Percentiles rank a stretch among this genome's conserved stretches.
These are phyloP conservation scores for Clivina fossor DNA, from an alignment of 2,888 invertebrate species.

Conservation along the genomic window DNA sequence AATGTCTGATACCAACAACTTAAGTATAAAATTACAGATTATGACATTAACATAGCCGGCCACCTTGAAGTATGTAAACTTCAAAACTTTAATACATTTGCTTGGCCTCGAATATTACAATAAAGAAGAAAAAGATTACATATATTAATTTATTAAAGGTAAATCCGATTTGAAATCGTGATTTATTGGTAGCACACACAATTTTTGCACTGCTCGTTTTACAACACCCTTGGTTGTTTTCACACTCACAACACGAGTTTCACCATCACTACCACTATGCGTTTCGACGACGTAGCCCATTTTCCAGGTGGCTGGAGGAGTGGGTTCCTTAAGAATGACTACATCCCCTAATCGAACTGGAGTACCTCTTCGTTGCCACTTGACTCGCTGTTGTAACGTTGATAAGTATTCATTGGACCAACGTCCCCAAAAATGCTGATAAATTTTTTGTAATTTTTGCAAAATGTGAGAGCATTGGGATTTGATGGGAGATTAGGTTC, in stretches of 20 bases:
- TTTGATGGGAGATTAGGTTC: slow-evolving; percentile 3
- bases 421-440: neutral
- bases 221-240: neutral
- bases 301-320: neutral
- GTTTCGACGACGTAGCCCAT: slow-evolving; percentile 6
- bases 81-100: no score
- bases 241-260: neutral
- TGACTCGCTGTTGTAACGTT: slow-evolving; percentile 1
- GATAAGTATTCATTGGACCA: neutral
- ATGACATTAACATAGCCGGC: no score
- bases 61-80: no score
- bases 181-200: no score
- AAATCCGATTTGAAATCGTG: no score
- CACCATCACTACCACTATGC: slow-evolving; percentile 6
- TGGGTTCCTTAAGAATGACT: neutral
- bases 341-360: neutral
- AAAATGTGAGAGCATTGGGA: neutral
- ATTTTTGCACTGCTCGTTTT: neutral
- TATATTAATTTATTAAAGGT: no score
- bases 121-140: no score
- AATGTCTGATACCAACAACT: no score
- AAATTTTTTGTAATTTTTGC: neutral
- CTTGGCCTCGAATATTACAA: no score
- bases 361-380: slow-evolving; percentile 1
- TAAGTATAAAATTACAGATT: no score